Conservation (phyloP, 2,888 invertebrate genomes). For the Agrenia bidenticulata region DNA sequence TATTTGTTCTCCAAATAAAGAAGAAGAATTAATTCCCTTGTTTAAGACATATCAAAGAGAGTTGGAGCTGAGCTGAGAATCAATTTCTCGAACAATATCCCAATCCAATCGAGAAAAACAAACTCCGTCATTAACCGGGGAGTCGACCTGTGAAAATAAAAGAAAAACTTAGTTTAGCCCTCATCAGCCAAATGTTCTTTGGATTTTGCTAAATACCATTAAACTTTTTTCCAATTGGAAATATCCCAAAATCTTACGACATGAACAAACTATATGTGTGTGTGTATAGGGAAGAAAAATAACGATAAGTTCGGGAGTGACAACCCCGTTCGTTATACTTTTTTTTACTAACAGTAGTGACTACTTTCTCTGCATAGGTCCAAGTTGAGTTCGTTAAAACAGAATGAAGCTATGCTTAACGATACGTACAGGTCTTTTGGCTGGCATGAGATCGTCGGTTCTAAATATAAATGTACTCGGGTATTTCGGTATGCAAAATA, state of each 20-base stretch:
- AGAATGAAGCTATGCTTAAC: neutral
- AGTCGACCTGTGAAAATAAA: conserved; percentile 8
- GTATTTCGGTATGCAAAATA: conserved; percentile 7
- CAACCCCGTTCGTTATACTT: conserved; percentile 3
- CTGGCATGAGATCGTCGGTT: conserved; percentile 14
- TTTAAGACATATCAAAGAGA: too few relatives aligned
- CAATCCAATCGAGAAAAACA: too few relatives aligned
- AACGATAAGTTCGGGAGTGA: neutral
- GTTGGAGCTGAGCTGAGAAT: too few relatives aligned
- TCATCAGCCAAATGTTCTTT: neutral
- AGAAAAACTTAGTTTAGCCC: neutral
- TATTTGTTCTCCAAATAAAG: neutral
- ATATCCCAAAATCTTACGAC: conserved; percentile 3
- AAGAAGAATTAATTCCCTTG: neutral
- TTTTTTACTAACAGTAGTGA: neutral
- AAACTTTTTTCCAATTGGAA: conserved; percentile 10
- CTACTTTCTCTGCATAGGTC: too few relatives aligned
- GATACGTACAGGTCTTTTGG: conserved; percentile 12
- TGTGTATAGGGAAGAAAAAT: neutral
- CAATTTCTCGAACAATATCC: too few relatives aligned
- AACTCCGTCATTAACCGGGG: neutral
- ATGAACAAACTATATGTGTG: neutral
- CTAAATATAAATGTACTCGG: conserved; percentile 23
- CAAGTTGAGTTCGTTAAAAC: neutral
- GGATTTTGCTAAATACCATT: neutral